These are phyloP conservation scores for Tautogolabrus adspersus DNA, from an alignment of 2,113 vertebrate species.

Conservation along the genomic window DNA sequence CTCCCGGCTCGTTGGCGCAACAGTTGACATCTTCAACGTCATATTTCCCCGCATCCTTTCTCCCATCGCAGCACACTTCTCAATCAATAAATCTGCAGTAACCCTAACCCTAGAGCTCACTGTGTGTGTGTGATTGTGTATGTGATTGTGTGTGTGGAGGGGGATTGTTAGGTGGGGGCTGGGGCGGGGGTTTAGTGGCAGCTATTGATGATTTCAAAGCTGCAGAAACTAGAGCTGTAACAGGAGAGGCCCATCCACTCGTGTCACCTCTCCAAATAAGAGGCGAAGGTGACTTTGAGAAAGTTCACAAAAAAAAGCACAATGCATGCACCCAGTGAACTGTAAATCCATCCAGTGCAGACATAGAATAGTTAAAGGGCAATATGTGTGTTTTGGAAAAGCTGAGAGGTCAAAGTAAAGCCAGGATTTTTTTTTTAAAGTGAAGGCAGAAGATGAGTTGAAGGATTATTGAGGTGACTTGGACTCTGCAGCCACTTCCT, in stretches of 20 bases:
- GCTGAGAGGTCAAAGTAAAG: slow-evolving; percentile 61
- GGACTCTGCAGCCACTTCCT: slow-evolving; percentile 16
- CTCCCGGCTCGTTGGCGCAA: slow-evolving; percentile 26
- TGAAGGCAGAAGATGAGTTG: slow-evolving; percentile 44
- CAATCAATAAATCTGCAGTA: slow-evolving; percentile 59
- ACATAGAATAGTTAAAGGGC: slow-evolving; percentile 9
- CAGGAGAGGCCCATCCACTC: slow-evolving; percentile 54
- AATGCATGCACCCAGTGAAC: slow-evolving; percentile 17
- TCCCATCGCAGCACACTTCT: slow-evolving; percentile 15
- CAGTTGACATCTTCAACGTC: slow-evolving; percentile 37
- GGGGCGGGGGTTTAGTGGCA: slow-evolving; percentile 22
- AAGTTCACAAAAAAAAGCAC: slow-evolving; percentile 47
- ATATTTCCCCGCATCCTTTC: slow-evolving; percentile 26
- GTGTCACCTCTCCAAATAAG: slow-evolving; percentile 41
- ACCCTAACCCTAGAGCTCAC: slow-evolving; percentile 20
- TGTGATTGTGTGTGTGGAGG: neutral
- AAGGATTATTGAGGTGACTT: slow-evolving; percentile 47
- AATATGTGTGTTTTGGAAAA: slow-evolving; percentile 34
- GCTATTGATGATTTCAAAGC: slow-evolving; percentile 61
- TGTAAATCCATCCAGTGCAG: neutral
- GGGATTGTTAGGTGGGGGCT: neutral
- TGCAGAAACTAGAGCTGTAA: slow-evolving; percentile 77
- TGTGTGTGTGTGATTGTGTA: neutral
- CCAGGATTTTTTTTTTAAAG: slow-evolving; percentile 23
- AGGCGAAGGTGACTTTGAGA: slow-evolving; percentile 80